Conservation (phyloP, 2,113 vertebrate species). For the Poeciliopsis prolifica region DNA sequence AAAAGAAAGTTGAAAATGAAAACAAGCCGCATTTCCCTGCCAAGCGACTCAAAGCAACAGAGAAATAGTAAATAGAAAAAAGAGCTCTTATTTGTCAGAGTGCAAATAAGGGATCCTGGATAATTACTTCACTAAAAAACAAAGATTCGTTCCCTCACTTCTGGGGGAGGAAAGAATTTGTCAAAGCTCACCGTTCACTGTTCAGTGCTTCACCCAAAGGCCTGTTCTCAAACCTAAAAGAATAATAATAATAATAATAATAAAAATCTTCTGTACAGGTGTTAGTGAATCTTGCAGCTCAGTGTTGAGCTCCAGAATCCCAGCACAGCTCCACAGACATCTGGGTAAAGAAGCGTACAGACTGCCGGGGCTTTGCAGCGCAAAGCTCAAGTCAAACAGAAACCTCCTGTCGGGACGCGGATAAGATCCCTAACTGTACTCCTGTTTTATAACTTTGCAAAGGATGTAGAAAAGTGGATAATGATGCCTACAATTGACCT, state of each 20-base stretch:
- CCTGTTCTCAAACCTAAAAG: neutral
- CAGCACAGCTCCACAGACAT: slow-evolving; percentile 20
- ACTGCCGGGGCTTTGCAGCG: slow-evolving; percentile 25
- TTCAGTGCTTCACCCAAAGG: neutral
- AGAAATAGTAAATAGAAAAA: too few species aligned
- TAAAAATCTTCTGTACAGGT: neutral
- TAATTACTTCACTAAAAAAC: neutral
- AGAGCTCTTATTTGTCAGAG: too few species aligned
- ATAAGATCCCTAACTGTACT: neutral
- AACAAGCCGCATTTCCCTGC: too few species aligned
- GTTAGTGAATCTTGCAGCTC: neutral
- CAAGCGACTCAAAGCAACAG: too few species aligned
- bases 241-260: neutral
- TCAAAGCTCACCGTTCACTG: neutral
- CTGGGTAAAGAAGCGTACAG: slow-evolving; percentile 30
- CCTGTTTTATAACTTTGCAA: neutral
- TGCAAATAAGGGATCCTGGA: too few species aligned
- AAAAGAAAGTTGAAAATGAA: too few species aligned
- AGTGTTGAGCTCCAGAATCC: neutral
- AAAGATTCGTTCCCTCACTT: neutral
- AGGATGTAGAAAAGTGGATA: neutral
- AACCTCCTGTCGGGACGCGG: neutral
- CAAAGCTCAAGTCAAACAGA: neutral
- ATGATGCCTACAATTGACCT: neutral
- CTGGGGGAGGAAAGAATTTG: neutral